Conservation (phyloP, 1,140 invertebrate genomes). For the Oncopeltus fasciatus region DNA sequence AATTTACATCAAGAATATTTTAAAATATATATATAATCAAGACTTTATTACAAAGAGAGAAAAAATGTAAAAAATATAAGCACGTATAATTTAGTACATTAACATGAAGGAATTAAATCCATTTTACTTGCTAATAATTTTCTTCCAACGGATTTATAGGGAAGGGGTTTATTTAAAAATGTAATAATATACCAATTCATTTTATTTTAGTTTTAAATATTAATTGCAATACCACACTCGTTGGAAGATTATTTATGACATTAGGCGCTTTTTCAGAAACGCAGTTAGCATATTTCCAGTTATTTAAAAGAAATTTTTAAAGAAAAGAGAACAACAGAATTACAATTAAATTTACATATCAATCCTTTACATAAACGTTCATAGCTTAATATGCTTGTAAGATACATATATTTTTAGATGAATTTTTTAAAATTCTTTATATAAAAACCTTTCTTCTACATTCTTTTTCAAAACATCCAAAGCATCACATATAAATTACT, state of each 20-base stretch:
- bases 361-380: background rate
- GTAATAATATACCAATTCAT: conserved; percentile 5
- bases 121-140: background rate
- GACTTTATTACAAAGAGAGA: background rate
- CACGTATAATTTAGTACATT: background rate
- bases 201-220: background rate
- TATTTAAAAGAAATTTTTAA: background rate
- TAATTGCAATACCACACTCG: conserved; percentile 4
- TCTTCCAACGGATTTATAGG: background rate
- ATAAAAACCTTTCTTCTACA: conserved; percentile 5
- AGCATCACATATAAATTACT: conserved; percentile 15
- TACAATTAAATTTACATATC: background rate
- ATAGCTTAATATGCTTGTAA: background rate
- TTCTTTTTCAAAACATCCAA: conserved; percentile 11
- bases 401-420: background rate
- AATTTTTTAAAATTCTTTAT: background rate
- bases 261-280: background rate
- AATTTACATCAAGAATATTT: conserved; percentile 7
- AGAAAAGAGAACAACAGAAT: background rate
- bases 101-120: background rate
- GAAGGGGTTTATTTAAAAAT: conserved; percentile 1
- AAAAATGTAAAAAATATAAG: conserved; percentile 10
- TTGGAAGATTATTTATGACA: conserved; percentile 4
- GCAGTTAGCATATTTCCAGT: background rate
- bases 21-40: conserved; percentile 4